phyloP scores from a whole-genome alignment of 2,797 vertebrate genomes.

The Pagetopsis macropterus region DNA sequence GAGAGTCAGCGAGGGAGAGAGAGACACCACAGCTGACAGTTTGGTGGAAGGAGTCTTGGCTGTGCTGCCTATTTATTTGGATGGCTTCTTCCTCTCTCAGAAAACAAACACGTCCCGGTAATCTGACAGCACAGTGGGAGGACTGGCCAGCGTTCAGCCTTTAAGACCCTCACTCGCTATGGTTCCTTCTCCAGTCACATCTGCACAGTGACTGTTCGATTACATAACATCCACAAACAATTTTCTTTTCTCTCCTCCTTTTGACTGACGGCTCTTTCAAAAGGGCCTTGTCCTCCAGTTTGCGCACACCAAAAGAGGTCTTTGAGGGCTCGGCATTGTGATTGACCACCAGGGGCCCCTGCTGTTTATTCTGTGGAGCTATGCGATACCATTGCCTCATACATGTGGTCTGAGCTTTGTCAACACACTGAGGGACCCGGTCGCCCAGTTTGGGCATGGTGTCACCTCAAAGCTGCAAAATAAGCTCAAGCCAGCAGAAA shows the following conservation, averaged over 20 bases:
- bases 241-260: slow-evolving; percentile 69
- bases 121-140: slow-evolving; percentile 76
- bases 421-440: slow-evolving; percentile 59
- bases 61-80: slow-evolving; percentile 78
- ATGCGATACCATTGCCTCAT: slow-evolving; percentile 51
- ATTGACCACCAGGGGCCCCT: slow-evolving; percentile 35
- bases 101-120: slow-evolving; percentile 79
- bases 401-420: slow-evolving; percentile 66
- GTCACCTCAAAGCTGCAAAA: slow-evolving; percentile 29
- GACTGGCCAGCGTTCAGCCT: slow-evolving; percentile 65
- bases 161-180: slow-evolving; percentile 53
- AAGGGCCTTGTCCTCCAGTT: slow-evolving; percentile 32
- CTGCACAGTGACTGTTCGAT: slow-evolving; percentile 70
- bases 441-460: slow-evolving; percentile 35
- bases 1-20: slow-evolving; percentile 48
- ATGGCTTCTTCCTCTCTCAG: slow-evolving; percentile 70
- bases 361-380: slow-evolving; percentile 63
- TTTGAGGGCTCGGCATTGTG: slow-evolving; percentile 29
- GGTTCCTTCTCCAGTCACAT: slow-evolving; percentile 57
- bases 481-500: slow-evolving; percentile 8
- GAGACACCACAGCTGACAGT: slow-evolving; percentile 66
- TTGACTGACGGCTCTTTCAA: slow-evolving; percentile 53
- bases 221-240: slow-evolving; percentile 75
- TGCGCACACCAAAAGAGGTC: slow-evolving; percentile 30
- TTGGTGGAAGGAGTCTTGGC: slow-evolving; percentile 61